These are phyloP conservation scores for Leptoteleia sp. DNA, from an alignment of 1,140 invertebrate species.

Conservation along the genomic window DNA sequence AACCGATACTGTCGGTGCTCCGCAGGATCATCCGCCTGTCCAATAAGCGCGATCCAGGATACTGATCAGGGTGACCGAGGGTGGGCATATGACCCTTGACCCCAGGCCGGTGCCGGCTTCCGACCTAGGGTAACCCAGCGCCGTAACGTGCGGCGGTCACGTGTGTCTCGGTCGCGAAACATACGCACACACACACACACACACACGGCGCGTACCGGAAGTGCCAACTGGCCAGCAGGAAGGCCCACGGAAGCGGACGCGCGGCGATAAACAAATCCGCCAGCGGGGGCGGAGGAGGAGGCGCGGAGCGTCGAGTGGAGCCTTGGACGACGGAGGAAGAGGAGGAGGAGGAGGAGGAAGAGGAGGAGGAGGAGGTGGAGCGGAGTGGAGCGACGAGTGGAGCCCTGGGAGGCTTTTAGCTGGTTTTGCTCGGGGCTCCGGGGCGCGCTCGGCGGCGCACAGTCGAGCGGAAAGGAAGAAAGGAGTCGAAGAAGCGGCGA, in stretches of 20 bases:
- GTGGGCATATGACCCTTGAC: constrained; percentile 14
- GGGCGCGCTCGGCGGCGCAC: constrained; percentile 51
- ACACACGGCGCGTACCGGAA: not conserved
- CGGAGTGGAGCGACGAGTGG: not conserved
- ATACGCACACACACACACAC: too few species aligned
- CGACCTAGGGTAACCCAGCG: constrained; percentile 29
- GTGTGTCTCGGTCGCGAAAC: too few species aligned
- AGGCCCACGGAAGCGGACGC: too few species aligned
- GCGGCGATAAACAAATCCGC: too few species aligned
- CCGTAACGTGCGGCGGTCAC: not conserved
- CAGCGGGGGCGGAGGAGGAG: too few species aligned
- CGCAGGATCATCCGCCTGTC: constrained; percentile 42
- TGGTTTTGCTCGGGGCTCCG: constrained; percentile 21
- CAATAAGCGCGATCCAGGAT: constrained; percentile 22
- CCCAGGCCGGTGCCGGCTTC: not conserved
- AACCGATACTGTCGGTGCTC: constrained; percentile 53
- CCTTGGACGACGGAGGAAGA: too few species aligned
- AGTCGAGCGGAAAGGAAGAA: constrained; percentile 52
- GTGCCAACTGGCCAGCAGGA: too few species aligned
- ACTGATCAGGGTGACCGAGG: constrained; percentile 4
- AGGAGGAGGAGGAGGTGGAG: not conserved
- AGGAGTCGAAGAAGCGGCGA: constrained; percentile 61
- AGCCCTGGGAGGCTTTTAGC: too few species aligned
- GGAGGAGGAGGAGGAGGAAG: not conserved
- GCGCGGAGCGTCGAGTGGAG: too few species aligned